A percentile compares a stretch with the other conserved stretches of the same genome.
phyloP scores from a whole-genome alignment of 2,888 invertebrate genomes.

The Caenorhabditis sp. region DNA sequence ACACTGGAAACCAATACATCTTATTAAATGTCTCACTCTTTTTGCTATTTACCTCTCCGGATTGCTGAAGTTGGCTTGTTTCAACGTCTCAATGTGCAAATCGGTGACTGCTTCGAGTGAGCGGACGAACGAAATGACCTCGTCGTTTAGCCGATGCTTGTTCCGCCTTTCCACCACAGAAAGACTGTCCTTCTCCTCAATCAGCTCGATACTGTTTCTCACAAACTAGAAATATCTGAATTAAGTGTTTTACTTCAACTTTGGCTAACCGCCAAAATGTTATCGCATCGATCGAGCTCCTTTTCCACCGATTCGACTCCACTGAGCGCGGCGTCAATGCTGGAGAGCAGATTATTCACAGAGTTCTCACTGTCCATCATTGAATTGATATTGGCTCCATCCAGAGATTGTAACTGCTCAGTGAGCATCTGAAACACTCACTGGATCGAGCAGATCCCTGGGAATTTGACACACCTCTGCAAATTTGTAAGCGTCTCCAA shows the following conservation, averaged over 20 bases:
- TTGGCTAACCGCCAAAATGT: constrained; percentile 81
- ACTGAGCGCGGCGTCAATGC: constrained; percentile 65
- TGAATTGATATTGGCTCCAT: constrained; percentile 89
- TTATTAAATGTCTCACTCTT: background rate
- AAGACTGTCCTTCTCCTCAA: constrained; percentile 91
- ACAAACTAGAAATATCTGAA: constrained; percentile 85
- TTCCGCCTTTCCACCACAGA: constrained; percentile 90
- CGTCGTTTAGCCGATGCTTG: constrained; percentile 82
- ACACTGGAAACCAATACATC: constrained; percentile 65
- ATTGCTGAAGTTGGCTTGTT: constrained; percentile 75
- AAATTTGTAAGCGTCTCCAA: constrained; percentile 86
- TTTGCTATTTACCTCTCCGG: constrained; percentile 64
- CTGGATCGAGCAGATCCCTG: background rate
- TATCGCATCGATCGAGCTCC: constrained; percentile 87
- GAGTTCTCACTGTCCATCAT: constrained; percentile 90
- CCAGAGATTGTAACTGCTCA: constrained; percentile 70
- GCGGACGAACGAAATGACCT: constrained; percentile 63
- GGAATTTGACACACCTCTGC: constrained; percentile 83
- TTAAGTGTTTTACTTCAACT: background rate
- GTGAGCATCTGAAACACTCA: constrained; percentile 59
- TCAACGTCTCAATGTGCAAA: constrained; percentile 70
- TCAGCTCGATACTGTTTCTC: constrained; percentile 90
- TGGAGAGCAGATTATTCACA: constrained; percentile 82
- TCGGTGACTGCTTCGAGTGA: constrained; percentile 71
- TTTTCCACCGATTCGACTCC: constrained; percentile 83